Evolutionary conservation across 2,797 vertebrate species (phyloP).

Genomic region (Myiotriccus ornatus): DNA sequence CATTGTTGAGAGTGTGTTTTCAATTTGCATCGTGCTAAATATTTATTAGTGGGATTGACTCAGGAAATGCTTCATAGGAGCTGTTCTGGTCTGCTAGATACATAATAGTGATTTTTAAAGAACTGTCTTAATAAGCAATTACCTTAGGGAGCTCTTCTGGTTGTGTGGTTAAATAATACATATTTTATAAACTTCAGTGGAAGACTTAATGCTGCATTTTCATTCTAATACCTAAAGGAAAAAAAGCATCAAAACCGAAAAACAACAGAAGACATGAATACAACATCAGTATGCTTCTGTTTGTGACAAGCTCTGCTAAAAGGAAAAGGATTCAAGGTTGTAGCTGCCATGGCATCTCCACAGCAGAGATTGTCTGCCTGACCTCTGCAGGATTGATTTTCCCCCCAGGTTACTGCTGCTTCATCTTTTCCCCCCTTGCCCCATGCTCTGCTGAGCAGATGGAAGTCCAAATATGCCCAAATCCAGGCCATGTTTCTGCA

Average conservation of each 20-base stretch:
- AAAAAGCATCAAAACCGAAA: neutral
- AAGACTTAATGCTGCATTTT: conserved; percentile 15
- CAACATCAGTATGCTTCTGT: neutral
- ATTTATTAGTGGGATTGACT: conserved; percentile 49
- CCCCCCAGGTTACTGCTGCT: neutral
- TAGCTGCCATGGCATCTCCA: neutral
- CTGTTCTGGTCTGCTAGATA: conserved; percentile 55
- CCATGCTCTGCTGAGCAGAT: neutral
- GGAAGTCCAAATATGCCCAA: neutral
- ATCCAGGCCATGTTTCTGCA: neutral
- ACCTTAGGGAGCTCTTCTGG: conserved; percentile 45
- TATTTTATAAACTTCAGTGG: conserved; percentile 37
- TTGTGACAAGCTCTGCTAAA: neutral
- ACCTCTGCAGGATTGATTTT: neutral
- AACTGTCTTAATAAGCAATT: conserved; percentile 24
- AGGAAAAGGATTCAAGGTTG: neutral
- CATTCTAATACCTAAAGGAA: neutral
- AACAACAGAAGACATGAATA: neutral
- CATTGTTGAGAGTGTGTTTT: conserved; percentile 11
- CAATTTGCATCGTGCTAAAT: conserved; percentile 13
- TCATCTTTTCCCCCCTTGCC: neutral
- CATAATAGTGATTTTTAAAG: conserved; percentile 57
- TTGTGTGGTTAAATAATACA: conserved; percentile 33
- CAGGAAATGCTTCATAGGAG: conserved; percentile 42
- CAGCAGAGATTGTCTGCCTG: neutral